Percentiles rank a stretch among this genome's conserved stretches.
These are phyloP conservation scores for Otocyon megalotis DNA, from an alignment of 2,113 vertebrate species.

Conservation along the genomic window DNA sequence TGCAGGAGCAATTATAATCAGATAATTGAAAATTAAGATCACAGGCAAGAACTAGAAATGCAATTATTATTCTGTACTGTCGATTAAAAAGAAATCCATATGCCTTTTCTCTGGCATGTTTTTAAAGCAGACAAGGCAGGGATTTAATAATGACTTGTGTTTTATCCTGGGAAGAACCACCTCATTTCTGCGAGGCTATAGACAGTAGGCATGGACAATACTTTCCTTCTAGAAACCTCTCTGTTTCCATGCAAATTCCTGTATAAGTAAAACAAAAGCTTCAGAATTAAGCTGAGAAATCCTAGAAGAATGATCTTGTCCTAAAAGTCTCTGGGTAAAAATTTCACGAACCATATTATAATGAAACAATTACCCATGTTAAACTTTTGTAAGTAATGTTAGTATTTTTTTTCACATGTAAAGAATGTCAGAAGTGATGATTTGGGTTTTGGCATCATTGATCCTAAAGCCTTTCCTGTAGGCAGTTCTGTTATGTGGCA, in stretches of 20 bases:
- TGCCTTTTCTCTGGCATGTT: constrained; percentile 36
- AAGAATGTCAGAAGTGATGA: background rate
- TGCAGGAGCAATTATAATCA: constrained; percentile 18
- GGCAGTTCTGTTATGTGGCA: background rate
- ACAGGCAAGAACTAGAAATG: constrained; percentile 45
- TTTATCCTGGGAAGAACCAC: background rate
- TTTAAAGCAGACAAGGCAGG: background rate
- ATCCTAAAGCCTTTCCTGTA: background rate
- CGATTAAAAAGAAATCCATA: constrained; percentile 41
- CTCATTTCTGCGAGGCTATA: background rate
- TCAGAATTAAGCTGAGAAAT: background rate
- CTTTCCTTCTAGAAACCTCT: background rate
- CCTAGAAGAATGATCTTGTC: background rate
- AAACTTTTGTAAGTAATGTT: background rate
- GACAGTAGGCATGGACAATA: background rate
- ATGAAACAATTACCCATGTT: background rate
- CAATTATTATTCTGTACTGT: constrained; percentile 22
- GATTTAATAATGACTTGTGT: constrained; percentile 10
- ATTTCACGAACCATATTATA: background rate
- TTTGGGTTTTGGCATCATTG: background rate
- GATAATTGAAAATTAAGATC: constrained; percentile 61
- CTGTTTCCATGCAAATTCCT: background rate
- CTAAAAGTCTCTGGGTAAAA: background rate
- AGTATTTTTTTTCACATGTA: background rate
- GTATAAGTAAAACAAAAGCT: background rate